phyloP scores from a whole-genome alignment of 2,797 vertebrate genomes.

The Esox lucius region DNA sequence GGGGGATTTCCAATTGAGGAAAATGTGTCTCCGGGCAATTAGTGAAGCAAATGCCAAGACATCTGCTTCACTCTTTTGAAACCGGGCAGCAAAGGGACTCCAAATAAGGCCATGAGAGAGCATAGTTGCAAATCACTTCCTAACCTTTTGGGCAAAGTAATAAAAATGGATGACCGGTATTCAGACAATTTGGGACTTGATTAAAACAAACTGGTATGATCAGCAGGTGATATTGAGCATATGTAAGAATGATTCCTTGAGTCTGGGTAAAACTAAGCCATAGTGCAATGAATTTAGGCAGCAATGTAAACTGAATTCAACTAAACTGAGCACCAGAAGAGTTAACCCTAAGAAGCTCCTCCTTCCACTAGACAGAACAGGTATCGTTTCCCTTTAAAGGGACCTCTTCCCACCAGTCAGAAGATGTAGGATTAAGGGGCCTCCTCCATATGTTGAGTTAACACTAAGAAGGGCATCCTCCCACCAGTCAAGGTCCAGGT shows the following conservation, averaged over 20 bases:
- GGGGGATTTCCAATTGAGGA: neutral
- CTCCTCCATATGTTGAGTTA: too few relatives aligned
- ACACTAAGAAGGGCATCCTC: neutral
- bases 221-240: neutral
- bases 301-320: neutral
- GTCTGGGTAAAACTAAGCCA: neutral
- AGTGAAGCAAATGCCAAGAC: neutral
- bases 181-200: neutral
- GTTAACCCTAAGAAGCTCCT: neutral
- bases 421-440: too few relatives aligned
- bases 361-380: too few relatives aligned
- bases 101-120: neutral
- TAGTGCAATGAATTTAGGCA: neutral
- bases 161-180: neutral
- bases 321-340: neutral
- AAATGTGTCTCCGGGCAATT: neutral
- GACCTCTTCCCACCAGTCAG: too few relatives aligned
- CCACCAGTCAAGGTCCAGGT: neutral
- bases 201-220: neutral
- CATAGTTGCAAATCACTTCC: neutral
- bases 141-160: neutral
- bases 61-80: neutral
- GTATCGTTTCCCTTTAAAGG: too few relatives aligned
- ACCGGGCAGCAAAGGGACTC: neutral
- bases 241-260: neutral